phyloP scores from a whole-genome alignment of 2,797 vertebrate species.

The Cynopterus sphinx region DNA sequence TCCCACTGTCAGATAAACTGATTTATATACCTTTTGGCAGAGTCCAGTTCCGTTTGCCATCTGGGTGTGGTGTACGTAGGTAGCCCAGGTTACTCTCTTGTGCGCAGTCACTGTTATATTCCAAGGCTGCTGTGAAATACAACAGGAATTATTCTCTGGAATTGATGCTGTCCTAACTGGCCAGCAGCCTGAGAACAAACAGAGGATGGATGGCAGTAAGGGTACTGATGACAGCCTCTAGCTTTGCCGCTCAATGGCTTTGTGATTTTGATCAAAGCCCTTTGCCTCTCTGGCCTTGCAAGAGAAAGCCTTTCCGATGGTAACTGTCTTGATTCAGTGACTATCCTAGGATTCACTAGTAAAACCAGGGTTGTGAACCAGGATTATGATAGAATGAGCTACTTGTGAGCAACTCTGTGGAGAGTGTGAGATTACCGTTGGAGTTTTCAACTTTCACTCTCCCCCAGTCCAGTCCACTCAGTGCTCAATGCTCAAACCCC shows the following conservation, averaged over 20 bases:
- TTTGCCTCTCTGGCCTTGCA: background rate
- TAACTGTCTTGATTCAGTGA: background rate
- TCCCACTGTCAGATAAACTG: background rate
- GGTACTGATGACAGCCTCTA: background rate
- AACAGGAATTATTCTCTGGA: background rate
- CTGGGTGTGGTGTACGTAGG: background rate
- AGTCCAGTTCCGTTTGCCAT: background rate
- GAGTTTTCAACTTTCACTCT: background rate
- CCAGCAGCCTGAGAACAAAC: background rate
- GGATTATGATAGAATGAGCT: background rate
- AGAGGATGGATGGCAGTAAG: background rate
- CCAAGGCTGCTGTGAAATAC: background rate
- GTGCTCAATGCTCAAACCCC: background rate
- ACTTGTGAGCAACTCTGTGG: fast-evolving
- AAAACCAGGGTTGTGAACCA: background rate
- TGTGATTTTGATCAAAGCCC: background rate
- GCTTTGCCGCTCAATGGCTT: background rate
- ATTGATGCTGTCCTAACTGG: background rate
- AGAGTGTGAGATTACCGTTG: background rate
- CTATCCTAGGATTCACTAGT: background rate
- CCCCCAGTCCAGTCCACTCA: background rate
- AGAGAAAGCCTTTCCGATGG: background rate
- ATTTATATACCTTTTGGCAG: background rate
- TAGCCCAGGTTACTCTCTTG: background rate
- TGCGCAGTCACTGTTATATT: background rate